Percentiles rank a stretch among this genome's conserved stretches.
These are phyloP conservation scores for Pollimyrus isidori DNA, from an alignment of 2,113 vertebrate species.

Conservation along the genomic window DNA sequence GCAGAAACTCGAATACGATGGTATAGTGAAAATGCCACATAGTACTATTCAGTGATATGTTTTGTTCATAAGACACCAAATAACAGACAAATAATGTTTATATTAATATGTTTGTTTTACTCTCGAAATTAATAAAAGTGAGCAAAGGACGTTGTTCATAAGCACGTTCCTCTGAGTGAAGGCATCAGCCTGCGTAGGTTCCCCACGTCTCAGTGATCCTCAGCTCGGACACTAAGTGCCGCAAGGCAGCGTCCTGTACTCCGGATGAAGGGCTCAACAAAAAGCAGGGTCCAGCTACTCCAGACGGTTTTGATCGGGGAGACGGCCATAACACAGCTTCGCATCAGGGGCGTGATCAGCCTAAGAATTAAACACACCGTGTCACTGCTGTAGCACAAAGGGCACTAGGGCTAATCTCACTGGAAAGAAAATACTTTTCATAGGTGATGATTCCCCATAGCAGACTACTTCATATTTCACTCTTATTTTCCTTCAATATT, in stretches of 20 bases:
- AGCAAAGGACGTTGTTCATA: slow-evolving; percentile 18
- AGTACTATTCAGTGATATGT: neutral
- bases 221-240: slow-evolving; percentile 48
- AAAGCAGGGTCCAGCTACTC: slow-evolving; percentile 69
- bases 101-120: neutral
- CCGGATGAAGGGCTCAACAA: slow-evolving; percentile 64
- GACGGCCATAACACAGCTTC: slow-evolving; percentile 71
- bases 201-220: slow-evolving; percentile 30
- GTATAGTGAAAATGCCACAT: neutral
- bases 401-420: slow-evolving; percentile 11
- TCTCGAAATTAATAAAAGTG: neutral
- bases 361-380: slow-evolving; percentile 48
- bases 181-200: neutral
- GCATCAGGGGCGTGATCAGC: slow-evolving; percentile 80
- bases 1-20: neutral
- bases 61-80: neutral
- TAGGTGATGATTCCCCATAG: neutral
- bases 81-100: neutral
- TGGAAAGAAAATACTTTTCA: neutral
- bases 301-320: slow-evolving; percentile 75
- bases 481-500: neutral
- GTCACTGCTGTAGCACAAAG: neutral
- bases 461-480: neutral
- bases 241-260: slow-evolving; percentile 72
- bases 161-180: neutral